These are phyloP conservation scores for Apostichopus japonicus DNA, from an alignment of 35 echinoderm and acorn worm species.

Conservation along the genomic window DNA sequence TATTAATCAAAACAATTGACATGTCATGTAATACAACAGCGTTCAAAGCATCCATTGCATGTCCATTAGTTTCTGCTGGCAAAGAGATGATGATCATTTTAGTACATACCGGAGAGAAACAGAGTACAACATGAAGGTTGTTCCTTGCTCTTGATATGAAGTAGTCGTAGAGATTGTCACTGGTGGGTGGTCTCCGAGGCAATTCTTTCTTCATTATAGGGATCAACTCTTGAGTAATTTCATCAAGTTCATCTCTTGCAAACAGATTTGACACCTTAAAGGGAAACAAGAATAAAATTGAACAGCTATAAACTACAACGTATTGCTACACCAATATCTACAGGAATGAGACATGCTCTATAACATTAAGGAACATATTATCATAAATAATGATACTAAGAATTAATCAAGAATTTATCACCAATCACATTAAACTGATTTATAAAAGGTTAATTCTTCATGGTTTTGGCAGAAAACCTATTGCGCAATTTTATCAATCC, in stretches of 20 bases:
- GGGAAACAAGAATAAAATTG: conserved; percentile 59
- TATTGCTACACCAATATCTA: conserved; percentile 61
- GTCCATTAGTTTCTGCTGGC: too few relatives aligned
- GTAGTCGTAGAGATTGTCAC: conserved; percentile 96
- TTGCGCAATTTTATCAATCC: too few relatives aligned
- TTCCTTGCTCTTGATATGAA: conserved; percentile 98
- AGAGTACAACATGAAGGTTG: conserved; percentile 96
- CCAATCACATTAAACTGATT: too few relatives aligned
- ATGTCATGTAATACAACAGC: too few relatives aligned
- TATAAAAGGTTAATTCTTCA: too few relatives aligned
- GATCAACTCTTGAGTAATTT: conserved; percentile 93
- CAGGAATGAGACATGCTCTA: conserved; percentile 60
- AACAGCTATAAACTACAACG: too few relatives aligned
- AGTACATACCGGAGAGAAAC: conserved; percentile 95
- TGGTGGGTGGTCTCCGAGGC: conserved; percentile 84
- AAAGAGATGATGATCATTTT: not conserved
- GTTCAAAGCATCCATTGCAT: too few relatives aligned
- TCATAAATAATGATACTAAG: not conserved
- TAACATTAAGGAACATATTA: not conserved
- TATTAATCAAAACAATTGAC: too few relatives aligned
- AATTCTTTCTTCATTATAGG: conserved; percentile 99
- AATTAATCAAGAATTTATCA: too few relatives aligned
- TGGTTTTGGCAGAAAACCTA: too few relatives aligned
- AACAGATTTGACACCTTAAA: conserved; percentile 97
- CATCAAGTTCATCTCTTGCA: conserved; percentile 96